phyloP scores from a whole-genome alignment of 2,888 invertebrate species.

The Rhingia rostrata region DNA sequence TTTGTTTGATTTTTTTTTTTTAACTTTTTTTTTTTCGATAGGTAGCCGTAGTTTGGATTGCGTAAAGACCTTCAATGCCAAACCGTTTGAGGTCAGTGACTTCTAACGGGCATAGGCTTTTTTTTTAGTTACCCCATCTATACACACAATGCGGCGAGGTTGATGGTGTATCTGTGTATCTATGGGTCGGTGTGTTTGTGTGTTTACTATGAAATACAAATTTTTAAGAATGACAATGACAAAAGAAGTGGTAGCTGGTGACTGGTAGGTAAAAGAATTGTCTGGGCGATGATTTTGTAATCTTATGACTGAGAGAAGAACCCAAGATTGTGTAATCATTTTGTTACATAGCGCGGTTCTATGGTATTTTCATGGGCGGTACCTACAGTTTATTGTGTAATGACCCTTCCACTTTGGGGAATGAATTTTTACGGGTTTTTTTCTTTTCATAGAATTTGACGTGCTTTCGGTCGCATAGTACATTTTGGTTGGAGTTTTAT shows the following conservation, averaged over 20 bases:
- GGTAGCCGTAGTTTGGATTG: slow-evolving; percentile 26
- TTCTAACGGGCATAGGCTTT: slow-evolving; percentile 56
- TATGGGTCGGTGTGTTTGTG: slow-evolving; percentile 45
- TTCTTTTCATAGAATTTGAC: too few relatives aligned
- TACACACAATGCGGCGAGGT: slow-evolving; percentile 38
- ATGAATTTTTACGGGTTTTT: background rate
- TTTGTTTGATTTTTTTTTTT: slow-evolving; percentile 16
- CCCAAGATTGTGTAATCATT: slow-evolving; percentile 42
- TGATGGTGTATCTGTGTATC: slow-evolving; percentile 35
- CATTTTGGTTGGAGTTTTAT: too few relatives aligned
- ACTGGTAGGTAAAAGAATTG: slow-evolving; percentile 29
- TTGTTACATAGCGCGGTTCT: background rate
- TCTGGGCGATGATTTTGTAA: slow-evolving; percentile 49
- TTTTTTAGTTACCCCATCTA: background rate
- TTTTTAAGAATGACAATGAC: slow-evolving; percentile 51
- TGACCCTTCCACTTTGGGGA: background rate
- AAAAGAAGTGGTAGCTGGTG: slow-evolving; percentile 11
- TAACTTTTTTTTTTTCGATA: slow-evolving; percentile 8
- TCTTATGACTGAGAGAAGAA: slow-evolving; percentile 31
- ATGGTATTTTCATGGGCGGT: too few relatives aligned
- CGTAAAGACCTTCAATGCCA: slow-evolving; percentile 63
- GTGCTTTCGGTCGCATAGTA: too few relatives aligned
- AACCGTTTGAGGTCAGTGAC: slow-evolving; percentile 68
- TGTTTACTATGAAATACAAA: background rate
- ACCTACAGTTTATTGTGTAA: background rate